Base-by-base conservation (phyloP, 2,113 vertebrate species). In the Pica pica region DNA sequence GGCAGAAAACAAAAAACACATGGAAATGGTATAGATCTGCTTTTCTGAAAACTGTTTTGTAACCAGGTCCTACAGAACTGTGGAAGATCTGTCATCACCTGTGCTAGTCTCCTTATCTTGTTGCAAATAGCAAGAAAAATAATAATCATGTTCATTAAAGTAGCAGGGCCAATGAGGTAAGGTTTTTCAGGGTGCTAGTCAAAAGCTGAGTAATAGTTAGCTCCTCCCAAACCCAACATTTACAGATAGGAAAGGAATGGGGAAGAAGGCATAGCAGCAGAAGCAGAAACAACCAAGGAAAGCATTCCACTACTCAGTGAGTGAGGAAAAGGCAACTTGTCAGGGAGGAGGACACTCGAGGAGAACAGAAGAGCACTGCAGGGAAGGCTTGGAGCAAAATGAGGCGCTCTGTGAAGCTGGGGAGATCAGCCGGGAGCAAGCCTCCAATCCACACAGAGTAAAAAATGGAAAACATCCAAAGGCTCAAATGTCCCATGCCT, bases 41-140 rank as follows among this genome's bases (percentile, higher is more conserved):
- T 69, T 92, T 94, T 79, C 56, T 82, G 65, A 79, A 86, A 87
- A 76, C 7, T 80, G 23, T 26, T 89, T 65, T 80, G 10, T 77
- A 80, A 59, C 33, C 16, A 56, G 14, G 17, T 49, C 53, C 33
- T 71, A 39, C 9, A 67, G 16, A 10, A 39, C 23, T 28, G 10
- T 53, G 33, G 39, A 37, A 94, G 28, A 69, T 28, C 16, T 3
- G 1, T 14, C 49, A 30, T 50, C 9, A 9, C 13, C 10, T 35
- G 4, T 37, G 33, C 46, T 75, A 31, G 14, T 81, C 13, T 31
- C 17, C 35, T 41, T 79, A 55, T 10, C 16, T 83, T 42, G 4
- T 28, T 39, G 19, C 28, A 78, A n/a, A 13, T 30, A 65, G 28
- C 14, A 41, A 11, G 6, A 52, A 65, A 35, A 35, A n/a, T 35